A percentile compares a stretch with the other conserved stretches of the same genome.
Evolutionary conservation across 1,140 invertebrate genomes (phyloP).

Genomic region (Eupristina koningsbergeri): DNA sequence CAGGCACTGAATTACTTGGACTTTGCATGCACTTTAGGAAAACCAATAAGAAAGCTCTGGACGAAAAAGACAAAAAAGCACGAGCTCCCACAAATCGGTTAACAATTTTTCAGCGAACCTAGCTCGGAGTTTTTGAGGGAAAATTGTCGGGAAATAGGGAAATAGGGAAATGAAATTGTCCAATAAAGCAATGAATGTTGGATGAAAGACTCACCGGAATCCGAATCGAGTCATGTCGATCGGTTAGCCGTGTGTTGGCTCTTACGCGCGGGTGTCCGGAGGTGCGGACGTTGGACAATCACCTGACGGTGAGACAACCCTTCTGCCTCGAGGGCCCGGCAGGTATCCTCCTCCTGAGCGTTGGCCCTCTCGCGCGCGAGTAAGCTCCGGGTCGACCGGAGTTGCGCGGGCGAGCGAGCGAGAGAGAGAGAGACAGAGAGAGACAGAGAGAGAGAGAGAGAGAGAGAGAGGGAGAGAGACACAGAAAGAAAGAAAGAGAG

Average conservation of each 20-base stretch:
- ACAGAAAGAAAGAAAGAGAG: background rate
- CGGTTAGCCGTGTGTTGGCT: conserved; percentile 55
- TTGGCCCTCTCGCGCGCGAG: background rate
- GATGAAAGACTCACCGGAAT: conserved; percentile 65
- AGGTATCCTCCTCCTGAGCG: conserved; percentile 26
- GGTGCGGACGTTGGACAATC: background rate
- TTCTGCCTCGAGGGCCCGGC: conserved; percentile 5
- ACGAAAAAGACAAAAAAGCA: no score
- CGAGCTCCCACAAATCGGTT: no score
- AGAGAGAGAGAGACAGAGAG: conserved; percentile 51
- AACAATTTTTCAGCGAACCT: no score
- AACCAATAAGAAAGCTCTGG: no score
- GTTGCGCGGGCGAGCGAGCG: conserved; percentile 57
- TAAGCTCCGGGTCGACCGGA: conserved; percentile 50
- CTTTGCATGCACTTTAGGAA: no score
- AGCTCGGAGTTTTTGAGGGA: no score
- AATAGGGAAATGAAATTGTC: conserved; percentile 1
- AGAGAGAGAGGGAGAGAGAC: conserved; percentile 6
- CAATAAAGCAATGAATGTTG: no score
- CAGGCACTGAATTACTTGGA: no score
- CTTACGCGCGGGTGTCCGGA: conserved; percentile 54
- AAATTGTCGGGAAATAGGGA: background rate
- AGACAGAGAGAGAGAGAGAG: conserved; percentile 19
- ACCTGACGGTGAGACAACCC: background rate
- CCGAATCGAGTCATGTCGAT: conserved; percentile 69